Evolutionary conservation across 2,888 invertebrate genomes (phyloP).

Genomic region (Mechanitis messenoides): DNA sequence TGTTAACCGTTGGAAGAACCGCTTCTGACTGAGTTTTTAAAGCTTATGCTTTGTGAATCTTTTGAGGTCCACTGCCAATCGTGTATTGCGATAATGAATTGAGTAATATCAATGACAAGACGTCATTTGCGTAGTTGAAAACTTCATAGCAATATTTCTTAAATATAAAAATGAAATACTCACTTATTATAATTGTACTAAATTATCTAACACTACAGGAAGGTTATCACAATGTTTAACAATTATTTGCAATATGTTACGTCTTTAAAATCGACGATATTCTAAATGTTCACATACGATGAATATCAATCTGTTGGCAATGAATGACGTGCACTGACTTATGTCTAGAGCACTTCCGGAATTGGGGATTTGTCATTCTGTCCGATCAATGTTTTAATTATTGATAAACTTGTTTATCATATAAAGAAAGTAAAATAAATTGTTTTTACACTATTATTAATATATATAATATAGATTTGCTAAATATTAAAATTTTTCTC

Average conservation of each 20-base stretch:
- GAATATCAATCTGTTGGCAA: slow-evolving; percentile 63
- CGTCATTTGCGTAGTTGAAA: slow-evolving; percentile 61
- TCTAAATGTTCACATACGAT: slow-evolving; percentile 47
- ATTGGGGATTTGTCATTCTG: slow-evolving; percentile 47
- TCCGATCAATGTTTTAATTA: slow-evolving; percentile 33
- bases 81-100: slow-evolving; percentile 53
- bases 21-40: slow-evolving; percentile 24
- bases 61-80: slow-evolving; percentile 19
- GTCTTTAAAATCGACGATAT: slow-evolving; percentile 63
- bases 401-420: slow-evolving; percentile 5
- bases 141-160: slow-evolving; percentile 45
- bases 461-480: too few relatives aligned
- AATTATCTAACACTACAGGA: slow-evolving; percentile 64
- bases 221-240: slow-evolving; percentile 70
- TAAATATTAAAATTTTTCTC: too few relatives aligned
- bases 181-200: slow-evolving; percentile 71
- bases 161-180: slow-evolving; percentile 50
- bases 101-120: slow-evolving; percentile 69
- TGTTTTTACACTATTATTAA: too few relatives aligned
- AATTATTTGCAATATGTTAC: slow-evolving; percentile 64
- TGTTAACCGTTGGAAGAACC: slow-evolving; percentile 30
- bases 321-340: slow-evolving; percentile 60
- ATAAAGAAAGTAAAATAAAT: not conserved
- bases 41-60: slow-evolving; percentile 36
- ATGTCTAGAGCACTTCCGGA: slow-evolving; percentile 52